Base-by-base conservation (phyloP, 1,140 invertebrate genomes). In the Leptinotarsa lineolata region DNA sequence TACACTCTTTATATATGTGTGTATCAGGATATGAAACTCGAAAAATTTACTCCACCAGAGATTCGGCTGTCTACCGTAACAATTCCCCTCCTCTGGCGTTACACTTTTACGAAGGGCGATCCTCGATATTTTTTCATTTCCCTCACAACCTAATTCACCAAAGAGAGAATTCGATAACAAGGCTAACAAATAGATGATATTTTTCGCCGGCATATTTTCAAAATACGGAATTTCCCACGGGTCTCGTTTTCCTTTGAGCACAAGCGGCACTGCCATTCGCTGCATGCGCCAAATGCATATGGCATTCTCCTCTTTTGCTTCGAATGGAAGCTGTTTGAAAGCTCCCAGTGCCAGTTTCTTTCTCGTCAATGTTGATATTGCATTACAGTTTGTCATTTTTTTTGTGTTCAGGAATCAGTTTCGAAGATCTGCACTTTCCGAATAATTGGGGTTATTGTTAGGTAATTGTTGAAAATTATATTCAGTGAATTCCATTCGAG, bases 211-310 rank as follows among this genome's bases (percentile, higher is more conserved):
- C 66, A 45, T 68, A 45, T 68, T 68, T 68, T 68, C 39, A 68
- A 64, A 48, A 24, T 68, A 21, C 16, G 66, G 18, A 13, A 45
- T 68, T 68, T 68, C 66, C 66, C 66, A 48, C n/a, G 66, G 66
- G 66, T 44, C 21, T 68, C 39, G 66, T 68, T 68, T 64, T 24
- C 66, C 45, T 68, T 68, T 68, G 66, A 68, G 44, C 15, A 68
- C n/a, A 68, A 46, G n/a, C 45, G 66, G n/a, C 48, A 54, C 4
- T 18, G 16, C 1, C 48, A 16, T 54, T 54, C 45, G 16, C 45
- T 68, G 66, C 20, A 68, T 68, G 66, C 39, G 20, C 30, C 22
- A 45, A 68, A 13, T 68, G 66, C 66, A 68, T 44, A 15, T 68
- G 66, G 30, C 66, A 18, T 54, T 18, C 48, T 4, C 48, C n/a